Evolutionary conservation across 2,113 vertebrate species (phyloP), one percentile per base, ranked within the genome.

Genomic region (Sus scrofa): DNA sequence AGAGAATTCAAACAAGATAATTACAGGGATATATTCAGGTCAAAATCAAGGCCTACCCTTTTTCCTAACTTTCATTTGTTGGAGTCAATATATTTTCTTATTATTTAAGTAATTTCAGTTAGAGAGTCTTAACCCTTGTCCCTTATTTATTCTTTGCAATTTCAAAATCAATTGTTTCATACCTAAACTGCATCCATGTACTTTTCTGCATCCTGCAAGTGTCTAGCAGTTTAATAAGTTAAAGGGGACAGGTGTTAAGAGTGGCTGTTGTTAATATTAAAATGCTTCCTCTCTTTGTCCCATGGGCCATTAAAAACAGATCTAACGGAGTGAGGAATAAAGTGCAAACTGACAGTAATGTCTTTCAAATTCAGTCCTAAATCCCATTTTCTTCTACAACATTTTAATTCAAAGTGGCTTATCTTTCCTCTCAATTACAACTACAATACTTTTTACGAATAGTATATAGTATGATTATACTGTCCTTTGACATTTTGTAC

Each of bases 341-440:
- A 88, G 34, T 20, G 10, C 11, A 78, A 91, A 3, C 19, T 79
- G 58, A 44, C 32, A 90, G 30, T 37, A 56, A 44, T 2, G 0
- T n/a, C 67, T 83, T 78, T 82, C 62, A 67, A 75, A 34, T 10
- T 89, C 68, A 82, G 19, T 83, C 27, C 56, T 82, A 70, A 62
- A 65, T 83, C 11, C 44, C 14, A n/a, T 60, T 34, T 81, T 24
- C 22, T 89, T 89, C 22, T 73, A 63, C 6, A 26, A 77, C 37
- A 39, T 79, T 85, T 96, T 86, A 94, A 74, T 89, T 92, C 18
- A 85, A 81, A 81, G 30, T 58, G 54, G 77, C 56, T 92, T 89
- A 0, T 77, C 16, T 90, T 91, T 91, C 62, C 37, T 84, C 58
- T 95, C 12, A 85, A 9, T 84, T 88, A 34, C 3, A 93, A 22